phyloP scores from a whole-genome alignment of 1,140 invertebrate genomes.

The Tetranychus cinnabarinus region DNA sequence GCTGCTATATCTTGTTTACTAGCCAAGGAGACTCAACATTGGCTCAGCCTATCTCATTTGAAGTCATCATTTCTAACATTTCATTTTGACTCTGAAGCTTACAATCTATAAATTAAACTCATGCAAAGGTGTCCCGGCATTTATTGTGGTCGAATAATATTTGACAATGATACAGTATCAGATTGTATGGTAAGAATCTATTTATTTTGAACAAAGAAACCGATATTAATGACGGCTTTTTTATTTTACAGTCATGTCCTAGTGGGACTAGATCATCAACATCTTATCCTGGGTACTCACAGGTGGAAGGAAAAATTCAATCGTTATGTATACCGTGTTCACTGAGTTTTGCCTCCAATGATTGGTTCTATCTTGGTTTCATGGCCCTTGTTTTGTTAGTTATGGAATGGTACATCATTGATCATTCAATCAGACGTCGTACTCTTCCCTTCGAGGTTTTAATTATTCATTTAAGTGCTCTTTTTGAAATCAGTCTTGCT shows the following conservation, averaged over 20 bases:
- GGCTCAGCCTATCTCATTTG: too few relatives aligned
- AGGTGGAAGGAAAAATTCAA: background rate
- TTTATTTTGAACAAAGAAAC: background rate
- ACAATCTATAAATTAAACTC: too few relatives aligned
- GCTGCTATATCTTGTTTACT: too few relatives aligned
- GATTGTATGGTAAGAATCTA: background rate
- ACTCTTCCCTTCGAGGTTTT: conserved; percentile 38
- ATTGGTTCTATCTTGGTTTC: conserved; percentile 54
- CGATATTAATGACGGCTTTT: background rate
- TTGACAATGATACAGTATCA: background rate
- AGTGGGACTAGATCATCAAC: conserved; percentile 37
- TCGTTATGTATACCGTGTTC: conserved; percentile 34
- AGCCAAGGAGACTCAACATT: too few relatives aligned
- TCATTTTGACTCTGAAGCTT: too few relatives aligned
- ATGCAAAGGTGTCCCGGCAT: background rate
- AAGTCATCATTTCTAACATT: too few relatives aligned
- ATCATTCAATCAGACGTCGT: conserved; percentile 45
- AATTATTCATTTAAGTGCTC: conserved; percentile 43
- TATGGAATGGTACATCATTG: conserved; percentile 75
- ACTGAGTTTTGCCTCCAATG: conserved; percentile 53
- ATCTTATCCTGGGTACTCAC: background rate
- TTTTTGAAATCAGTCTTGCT: conserved; percentile 48
- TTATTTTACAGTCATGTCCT: conserved; percentile 32
- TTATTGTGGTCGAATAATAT: background rate
- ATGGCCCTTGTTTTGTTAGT: conserved; percentile 63